Conservation (phyloP, 2,797 vertebrate genomes). For the Anniella stebbinsi region DNA sequence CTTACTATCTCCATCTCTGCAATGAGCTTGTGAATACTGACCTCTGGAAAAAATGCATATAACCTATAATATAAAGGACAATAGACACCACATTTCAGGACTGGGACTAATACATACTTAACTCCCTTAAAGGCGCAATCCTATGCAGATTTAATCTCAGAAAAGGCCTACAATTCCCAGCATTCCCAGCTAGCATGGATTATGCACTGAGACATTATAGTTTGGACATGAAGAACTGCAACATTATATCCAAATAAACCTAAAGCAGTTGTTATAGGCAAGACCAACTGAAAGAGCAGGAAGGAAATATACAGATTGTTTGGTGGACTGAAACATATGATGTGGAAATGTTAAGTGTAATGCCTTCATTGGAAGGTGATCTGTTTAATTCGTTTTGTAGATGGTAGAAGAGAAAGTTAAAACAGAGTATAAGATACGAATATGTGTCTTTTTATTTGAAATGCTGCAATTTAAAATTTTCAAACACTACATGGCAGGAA, state of each 20-base stretch:
- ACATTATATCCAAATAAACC: background rate
- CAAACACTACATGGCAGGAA: background rate
- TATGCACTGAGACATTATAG: background rate
- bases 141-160: too few species aligned
- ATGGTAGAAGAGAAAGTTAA: conserved; percentile 23
- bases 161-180: too few species aligned
- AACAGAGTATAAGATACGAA: background rate
- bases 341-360: fast-evolving
- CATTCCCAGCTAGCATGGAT: too few species aligned
- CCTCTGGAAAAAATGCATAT: background rate
- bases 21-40: background rate
- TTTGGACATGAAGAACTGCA: background rate
- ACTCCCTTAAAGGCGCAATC: background rate
- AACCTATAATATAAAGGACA: background rate
- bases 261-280: background rate
- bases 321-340: background rate
- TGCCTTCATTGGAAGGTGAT: background rate
- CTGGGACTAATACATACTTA: background rate
- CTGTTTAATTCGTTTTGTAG: background rate
- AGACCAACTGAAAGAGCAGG: background rate
- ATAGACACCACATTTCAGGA: background rate
- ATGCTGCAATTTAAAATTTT: fast-evolving
- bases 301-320: background rate
- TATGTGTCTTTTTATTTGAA: background rate
- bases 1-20: background rate